These are phyloP conservation scores for Oscheius sp. DNA, from an alignment of 2,888 invertebrate genomes.

Conservation along the genomic window DNA sequence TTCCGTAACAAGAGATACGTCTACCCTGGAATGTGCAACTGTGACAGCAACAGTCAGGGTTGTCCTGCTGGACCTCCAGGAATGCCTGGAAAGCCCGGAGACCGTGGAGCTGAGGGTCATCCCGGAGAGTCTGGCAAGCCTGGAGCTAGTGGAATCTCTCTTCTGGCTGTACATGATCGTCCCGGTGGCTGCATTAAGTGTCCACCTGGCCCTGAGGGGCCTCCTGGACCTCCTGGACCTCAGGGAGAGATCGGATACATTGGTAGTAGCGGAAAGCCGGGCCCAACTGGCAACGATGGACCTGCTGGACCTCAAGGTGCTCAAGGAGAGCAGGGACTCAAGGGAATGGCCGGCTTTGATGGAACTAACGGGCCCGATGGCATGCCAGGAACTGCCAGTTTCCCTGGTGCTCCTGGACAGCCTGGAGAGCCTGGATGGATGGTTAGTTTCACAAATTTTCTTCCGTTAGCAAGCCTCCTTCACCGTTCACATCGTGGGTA, in stretches of 20 bases:
- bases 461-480: too few species aligned
- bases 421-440: constrained; percentile 60
- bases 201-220: constrained; percentile 56
- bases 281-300: constrained; percentile 55
- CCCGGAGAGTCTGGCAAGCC: constrained; percentile 52
- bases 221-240: constrained; percentile 50
- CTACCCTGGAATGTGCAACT: constrained; percentile 61
- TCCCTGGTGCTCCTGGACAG: constrained; percentile 60
- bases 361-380: constrained; percentile 59
- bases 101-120: constrained; percentile 55
- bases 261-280: constrained; percentile 50
- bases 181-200: constrained; percentile 63
- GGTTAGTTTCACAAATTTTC: constrained; percentile 31
- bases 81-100: constrained; percentile 56
- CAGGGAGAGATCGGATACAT: constrained; percentile 50
- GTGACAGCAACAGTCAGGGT: constrained; percentile 53
- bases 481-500: too few species aligned
- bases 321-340: constrained; percentile 50
- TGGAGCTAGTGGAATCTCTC: constrained; percentile 59
- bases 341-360: constrained; percentile 56
- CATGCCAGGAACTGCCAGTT: constrained; percentile 51
- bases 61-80: constrained; percentile 64
- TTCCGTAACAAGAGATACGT: constrained; percentile 55
- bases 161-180: constrained; percentile 53
- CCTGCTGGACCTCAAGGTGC: constrained; percentile 46